Base-by-base conservation (phyloP, 1,140 invertebrate species). In the Tachypleus tridentatus region DNA sequence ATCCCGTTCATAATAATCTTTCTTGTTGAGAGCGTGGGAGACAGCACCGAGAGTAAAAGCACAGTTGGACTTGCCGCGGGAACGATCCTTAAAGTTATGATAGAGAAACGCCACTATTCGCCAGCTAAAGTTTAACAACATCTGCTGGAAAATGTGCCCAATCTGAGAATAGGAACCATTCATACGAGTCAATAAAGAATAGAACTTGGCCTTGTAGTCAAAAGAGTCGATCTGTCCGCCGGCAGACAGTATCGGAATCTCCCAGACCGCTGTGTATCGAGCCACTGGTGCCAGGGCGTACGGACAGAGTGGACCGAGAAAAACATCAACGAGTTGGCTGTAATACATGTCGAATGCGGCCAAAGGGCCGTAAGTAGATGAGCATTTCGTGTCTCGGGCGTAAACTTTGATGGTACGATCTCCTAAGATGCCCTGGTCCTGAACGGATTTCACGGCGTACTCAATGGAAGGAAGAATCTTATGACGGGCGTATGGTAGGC, bases 241-340 rank as follows among this genome's bases (percentile, higher is more conserved):
- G 0, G 91, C 84, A 3, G 90, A 93, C 5, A 96, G 75, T 2
- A 96, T 84, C 0, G 93, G 92, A 11, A 93, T 87, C 3, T 85
- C 80, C 93, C 93, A 97, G n/a, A 83, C 83, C 4, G 87, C 85
- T 1, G 89, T 84, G 73, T 93, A 94, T 9, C 92, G 80, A 0
- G 89, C 87, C 3, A 97, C 89, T 1, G 92, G 91, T 1, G 92
- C 91, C 62, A 96, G 82, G 4, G 88, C 89, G 76, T 93, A 96
- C 70, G 93, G 90, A 76, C 92, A 96, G 3, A 91, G 85, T 0
- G 93, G 88, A 0, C 93, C 93, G 70, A 96, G 82, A 73, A 95
- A 91, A 1, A 87, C 89, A 77, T 95, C 88, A 83, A 82, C 72
- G 68, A 76, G 68, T 66, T 70, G 50, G 9, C 52, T 56, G 64